A percentile compares a stretch with the other conserved stretches of the same genome.
Conservation (phyloP, 2,113 vertebrate genomes). For the Ceyx cyanopectus region DNA sequence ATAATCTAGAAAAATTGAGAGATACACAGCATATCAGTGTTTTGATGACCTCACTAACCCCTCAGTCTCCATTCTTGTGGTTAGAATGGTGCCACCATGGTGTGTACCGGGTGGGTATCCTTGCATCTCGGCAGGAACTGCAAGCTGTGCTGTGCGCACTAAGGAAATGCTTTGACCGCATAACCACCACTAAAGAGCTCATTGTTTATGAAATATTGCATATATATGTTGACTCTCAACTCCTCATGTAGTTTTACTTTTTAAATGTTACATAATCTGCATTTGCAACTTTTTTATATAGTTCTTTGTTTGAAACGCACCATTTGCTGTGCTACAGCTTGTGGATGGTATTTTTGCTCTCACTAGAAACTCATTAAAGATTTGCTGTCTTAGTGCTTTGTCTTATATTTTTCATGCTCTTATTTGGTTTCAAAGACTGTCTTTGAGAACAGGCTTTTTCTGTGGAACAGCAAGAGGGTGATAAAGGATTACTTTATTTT, state of each 20-base stretch:
- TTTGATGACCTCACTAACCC: conserved; percentile 28
- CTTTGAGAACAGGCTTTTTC: conserved; percentile 40
- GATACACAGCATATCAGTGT: neutral
- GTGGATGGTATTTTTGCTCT: conserved; percentile 8
- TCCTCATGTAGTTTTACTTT: neutral
- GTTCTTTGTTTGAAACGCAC: neutral
- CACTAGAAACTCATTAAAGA: neutral
- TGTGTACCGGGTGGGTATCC: neutral
- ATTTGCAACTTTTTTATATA: neutral
- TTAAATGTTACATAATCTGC: neutral
- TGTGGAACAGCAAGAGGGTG: neutral
- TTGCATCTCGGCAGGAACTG: neutral
- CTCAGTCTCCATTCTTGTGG: conserved; percentile 24
- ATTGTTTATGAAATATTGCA: conserved; percentile 12
- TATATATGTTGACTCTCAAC: neutral
- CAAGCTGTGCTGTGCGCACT: neutral
- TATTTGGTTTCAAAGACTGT: conserved; percentile 35
- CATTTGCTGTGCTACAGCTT: neutral
- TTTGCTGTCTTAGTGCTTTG: neutral
- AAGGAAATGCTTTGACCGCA: conserved; percentile 40
- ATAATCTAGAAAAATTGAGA: neutral
- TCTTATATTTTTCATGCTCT: conserved; percentile 15
- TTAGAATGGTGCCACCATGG: neutral
- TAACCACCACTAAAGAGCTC: neutral
- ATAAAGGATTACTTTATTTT: conserved; percentile 48